Percentiles rank a stretch among this genome's conserved stretches.
Evolutionary conservation across 2,113 vertebrate genomes (phyloP).

Genomic region (Scomber colias): DNA sequence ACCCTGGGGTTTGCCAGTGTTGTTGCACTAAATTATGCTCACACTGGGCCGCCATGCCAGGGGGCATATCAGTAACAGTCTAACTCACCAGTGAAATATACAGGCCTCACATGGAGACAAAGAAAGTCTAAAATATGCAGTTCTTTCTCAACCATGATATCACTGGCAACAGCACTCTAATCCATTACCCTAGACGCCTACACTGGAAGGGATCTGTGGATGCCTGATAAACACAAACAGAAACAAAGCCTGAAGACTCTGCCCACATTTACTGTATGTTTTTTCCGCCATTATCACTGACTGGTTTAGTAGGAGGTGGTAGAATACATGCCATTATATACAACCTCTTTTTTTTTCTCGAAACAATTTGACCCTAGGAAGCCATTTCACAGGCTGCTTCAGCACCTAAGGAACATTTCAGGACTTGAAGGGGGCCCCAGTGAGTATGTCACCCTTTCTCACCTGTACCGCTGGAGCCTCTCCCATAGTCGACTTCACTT

Average conservation of each 20-base stretch:
- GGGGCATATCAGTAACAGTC: conserved; percentile 68
- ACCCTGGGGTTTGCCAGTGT: conserved; percentile 56
- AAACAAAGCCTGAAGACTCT: conserved; percentile 77
- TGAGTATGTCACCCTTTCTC: conserved; percentile 1
- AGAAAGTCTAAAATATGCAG: conserved; percentile 74
- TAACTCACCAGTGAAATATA: conserved; percentile 55
- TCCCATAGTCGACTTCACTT: conserved; percentile 10
- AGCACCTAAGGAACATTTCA: not conserved
- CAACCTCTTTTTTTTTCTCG: conserved; percentile 35
- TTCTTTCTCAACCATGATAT: conserved; percentile 76
- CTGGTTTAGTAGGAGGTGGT: conserved; percentile 45
- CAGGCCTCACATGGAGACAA: conserved; percentile 73
- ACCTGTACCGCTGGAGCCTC: not conserved
- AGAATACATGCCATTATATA: conserved; percentile 43
- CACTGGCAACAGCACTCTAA: conserved; percentile 76
- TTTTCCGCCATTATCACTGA: conserved; percentile 56
- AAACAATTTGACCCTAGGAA: conserved; percentile 50
- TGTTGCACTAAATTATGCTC: conserved; percentile 65
- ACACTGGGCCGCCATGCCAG: conserved; percentile 62
- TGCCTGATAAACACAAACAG: conserved; percentile 81
- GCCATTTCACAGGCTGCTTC: conserved; percentile 52
- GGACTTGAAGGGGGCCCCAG: conserved; percentile 26
- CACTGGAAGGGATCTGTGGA: conserved; percentile 79
- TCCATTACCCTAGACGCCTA: conserved; percentile 83
- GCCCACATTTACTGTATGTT: conserved; percentile 77